Conservation (phyloP, 2,888 invertebrate genomes). For the Eilema caniola region DNA sequence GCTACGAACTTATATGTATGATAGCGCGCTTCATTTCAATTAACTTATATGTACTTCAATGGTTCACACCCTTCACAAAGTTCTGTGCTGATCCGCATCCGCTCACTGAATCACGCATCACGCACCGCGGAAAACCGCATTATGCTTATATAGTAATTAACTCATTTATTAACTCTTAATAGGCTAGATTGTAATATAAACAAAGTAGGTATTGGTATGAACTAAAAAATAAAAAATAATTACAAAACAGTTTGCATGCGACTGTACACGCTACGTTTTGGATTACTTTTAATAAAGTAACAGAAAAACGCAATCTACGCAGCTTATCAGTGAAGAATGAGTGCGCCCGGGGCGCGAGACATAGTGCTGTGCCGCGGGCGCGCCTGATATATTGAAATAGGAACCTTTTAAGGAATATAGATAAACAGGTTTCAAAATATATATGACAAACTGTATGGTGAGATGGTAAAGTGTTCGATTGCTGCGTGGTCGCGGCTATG, state of each 20-base stretch:
- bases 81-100: no score
- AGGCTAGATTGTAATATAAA: background rate
- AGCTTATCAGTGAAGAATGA: conserved; percentile 43
- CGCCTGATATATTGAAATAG: background rate
- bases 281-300: conserved; percentile 46
- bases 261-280: conserved; percentile 38
- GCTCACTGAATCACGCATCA: no score
- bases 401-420: background rate
- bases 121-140: background rate
- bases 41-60: no score
- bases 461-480: background rate
- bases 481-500: no score
- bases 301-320: conserved; percentile 39
- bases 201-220: background rate
- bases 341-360: conserved; percentile 13
- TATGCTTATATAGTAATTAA: background rate
- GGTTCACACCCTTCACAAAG: no score
- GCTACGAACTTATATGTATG: no score
- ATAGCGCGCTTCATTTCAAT: no score
- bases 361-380: conserved; percentile 34
- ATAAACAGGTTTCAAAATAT: background rate
- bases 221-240: background rate
- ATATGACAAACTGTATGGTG: background rate
- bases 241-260: background rate
- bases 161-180: background rate